These are phyloP conservation scores for Rhinopomastus cyanomelas DNA, from an alignment of 2,113 vertebrate species.

Conservation along the genomic window DNA sequence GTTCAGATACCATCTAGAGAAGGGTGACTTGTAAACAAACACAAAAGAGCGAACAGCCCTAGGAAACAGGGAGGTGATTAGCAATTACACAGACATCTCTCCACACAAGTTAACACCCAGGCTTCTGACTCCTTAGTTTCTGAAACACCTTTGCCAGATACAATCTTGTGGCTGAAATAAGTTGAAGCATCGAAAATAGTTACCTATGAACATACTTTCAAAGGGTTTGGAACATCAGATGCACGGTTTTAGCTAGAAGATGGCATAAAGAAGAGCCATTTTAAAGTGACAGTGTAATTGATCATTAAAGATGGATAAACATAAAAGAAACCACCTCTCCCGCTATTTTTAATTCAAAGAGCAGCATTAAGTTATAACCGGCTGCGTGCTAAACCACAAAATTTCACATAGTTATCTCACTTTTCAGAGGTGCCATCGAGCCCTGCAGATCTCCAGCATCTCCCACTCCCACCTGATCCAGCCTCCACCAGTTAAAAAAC, in stretches of 20 bases:
- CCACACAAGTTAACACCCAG: not conserved
- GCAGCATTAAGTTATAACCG: not conserved
- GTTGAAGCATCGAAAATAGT: not conserved
- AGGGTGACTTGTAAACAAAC: not conserved
- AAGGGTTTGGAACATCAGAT: not conserved
- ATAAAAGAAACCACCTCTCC: not conserved
- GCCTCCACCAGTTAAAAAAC: constrained; percentile 7
- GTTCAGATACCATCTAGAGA: not conserved
- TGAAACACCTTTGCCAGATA: not conserved
- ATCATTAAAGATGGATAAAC: not conserved
- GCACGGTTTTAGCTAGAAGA: not conserved
- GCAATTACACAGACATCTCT: not conserved
- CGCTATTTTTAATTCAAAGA: not conserved
- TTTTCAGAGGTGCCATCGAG: not conserved
- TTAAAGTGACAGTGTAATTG: not conserved
- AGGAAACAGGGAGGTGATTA: not conserved
- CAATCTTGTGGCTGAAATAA: not conserved
- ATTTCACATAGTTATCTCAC: not conserved
- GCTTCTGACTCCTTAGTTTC: not conserved
- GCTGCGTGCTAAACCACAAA: not conserved
- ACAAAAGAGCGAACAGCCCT: not conserved
- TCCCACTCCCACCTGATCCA: constrained; percentile 32
- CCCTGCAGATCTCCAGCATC: not conserved
- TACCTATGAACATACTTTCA: not conserved
- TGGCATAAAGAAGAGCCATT: not conserved